These are phyloP conservation scores for Pachydiplax longipennis DNA, from an alignment of 2,888 invertebrate species.

Conservation along the genomic window DNA sequence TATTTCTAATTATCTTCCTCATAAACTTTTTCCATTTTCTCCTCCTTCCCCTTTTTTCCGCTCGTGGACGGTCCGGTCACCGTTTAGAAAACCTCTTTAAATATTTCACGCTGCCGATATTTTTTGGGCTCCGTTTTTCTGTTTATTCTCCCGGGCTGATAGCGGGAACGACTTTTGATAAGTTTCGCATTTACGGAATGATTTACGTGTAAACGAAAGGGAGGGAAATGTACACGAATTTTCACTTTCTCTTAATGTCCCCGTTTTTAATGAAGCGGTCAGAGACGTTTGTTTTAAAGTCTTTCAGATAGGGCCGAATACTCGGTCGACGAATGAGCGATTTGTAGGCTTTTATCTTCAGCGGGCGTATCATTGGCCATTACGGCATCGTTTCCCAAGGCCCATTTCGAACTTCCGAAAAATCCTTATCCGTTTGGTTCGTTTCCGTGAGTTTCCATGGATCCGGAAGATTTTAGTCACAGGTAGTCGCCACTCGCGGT, in stretches of 20 bases:
- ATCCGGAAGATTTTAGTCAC: too few relatives aligned
- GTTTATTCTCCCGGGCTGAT: background rate
- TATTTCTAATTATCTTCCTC: conserved; percentile 31
- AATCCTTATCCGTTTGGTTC: too few relatives aligned
- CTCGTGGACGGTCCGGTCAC: background rate
- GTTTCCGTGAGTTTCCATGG: too few relatives aligned
- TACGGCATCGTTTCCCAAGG: background rate
- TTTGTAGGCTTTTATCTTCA: background rate
- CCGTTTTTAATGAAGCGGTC: background rate
- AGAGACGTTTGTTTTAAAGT: background rate
- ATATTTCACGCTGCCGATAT: background rate
- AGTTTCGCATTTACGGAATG: background rate
- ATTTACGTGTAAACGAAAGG: background rate
- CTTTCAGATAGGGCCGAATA: background rate
- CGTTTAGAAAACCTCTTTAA: background rate
- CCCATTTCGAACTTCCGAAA: background rate
- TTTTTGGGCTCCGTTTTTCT: background rate
- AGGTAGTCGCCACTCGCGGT: too few relatives aligned
- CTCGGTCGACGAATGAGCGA: background rate
- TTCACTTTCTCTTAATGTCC: background rate
- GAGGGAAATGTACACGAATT: background rate
- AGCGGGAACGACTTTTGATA: background rate
- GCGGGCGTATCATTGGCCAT: background rate
- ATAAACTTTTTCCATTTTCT: conserved; percentile 9
- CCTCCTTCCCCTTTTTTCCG: background rate